A percentile compares a stretch with the other conserved stretches of the same genome.
These are phyloP conservation scores for Mamestra configurata DNA, from an alignment of 1,140 invertebrate species.

Conservation along the genomic window DNA sequence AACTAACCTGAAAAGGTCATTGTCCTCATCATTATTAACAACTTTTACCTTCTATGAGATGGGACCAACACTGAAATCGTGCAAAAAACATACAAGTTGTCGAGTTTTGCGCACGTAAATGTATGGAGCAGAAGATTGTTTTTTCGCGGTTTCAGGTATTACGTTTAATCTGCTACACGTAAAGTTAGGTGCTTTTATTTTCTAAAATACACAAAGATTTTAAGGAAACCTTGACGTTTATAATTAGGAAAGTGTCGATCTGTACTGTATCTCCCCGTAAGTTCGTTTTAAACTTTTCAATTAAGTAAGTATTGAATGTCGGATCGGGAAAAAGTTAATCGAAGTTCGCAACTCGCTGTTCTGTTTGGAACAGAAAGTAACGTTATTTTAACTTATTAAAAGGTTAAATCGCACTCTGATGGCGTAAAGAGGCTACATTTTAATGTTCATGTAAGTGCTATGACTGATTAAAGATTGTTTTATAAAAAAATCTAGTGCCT, in stretches of 20 bases:
- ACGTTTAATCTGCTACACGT: too few relatives aligned
- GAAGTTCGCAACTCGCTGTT: slow-evolving; percentile 50
- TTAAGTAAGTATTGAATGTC: slow-evolving; percentile 64
- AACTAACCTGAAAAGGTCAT: too few relatives aligned
- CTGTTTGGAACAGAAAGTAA: slow-evolving; percentile 38
- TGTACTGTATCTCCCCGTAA: slow-evolving; percentile 48
- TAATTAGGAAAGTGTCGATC: slow-evolving; percentile 53
- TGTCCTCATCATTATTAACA: too few relatives aligned
- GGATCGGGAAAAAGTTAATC: slow-evolving; percentile 61
- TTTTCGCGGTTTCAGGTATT: too few relatives aligned
- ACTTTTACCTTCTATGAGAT: too few relatives aligned
- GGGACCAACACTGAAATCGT: too few relatives aligned
- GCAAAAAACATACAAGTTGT: too few relatives aligned
- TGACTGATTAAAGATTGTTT: too few relatives aligned
- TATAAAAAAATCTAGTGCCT: too few relatives aligned
- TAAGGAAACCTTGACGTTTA: slow-evolving; percentile 32
- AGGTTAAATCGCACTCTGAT: slow-evolving; percentile 1
- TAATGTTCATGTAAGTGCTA: neutral
- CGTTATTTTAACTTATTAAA: slow-evolving; percentile 38
- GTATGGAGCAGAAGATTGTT: too few relatives aligned
- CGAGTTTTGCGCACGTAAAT: too few relatives aligned
- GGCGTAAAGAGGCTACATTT: neutral
- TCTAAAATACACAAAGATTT: neutral
- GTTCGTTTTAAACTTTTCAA: slow-evolving; percentile 60
- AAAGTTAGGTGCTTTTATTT: too few relatives aligned